Conservation (phyloP, 2,113 vertebrate species). For the Toxotes jaculatrix region DNA sequence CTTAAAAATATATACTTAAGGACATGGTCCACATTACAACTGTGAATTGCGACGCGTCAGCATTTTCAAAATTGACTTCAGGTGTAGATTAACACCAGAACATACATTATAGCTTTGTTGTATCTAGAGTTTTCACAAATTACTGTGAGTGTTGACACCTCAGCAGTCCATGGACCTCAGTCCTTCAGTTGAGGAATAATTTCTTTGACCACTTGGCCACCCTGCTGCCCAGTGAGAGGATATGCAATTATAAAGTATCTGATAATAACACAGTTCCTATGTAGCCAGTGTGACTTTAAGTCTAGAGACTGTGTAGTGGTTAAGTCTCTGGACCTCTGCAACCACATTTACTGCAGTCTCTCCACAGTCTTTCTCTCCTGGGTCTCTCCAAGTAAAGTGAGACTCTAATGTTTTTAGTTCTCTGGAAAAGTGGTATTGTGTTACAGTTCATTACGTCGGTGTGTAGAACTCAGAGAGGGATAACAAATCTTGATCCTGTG, state of each 20-base stretch:
- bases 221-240: constrained; percentile 16
- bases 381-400: constrained; percentile 34
- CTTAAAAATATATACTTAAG: background rate
- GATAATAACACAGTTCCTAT: constrained; percentile 52
- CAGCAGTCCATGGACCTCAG: background rate
- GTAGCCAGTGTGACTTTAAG: constrained; percentile 38
- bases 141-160: background rate
- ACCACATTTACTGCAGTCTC: constrained; percentile 43
- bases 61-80: background rate
- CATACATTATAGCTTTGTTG: background rate
- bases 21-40: too few relatives aligned
- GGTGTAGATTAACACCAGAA: background rate
- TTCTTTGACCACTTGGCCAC: constrained; percentile 19
- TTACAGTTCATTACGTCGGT: constrained; percentile 39
- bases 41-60: too few relatives aligned
- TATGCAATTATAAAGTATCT: constrained; percentile 25
- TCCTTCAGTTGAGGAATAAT: background rate
- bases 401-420: constrained; percentile 48
- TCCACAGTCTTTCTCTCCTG: constrained; percentile 26
- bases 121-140: background rate
- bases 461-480: constrained; percentile 26
- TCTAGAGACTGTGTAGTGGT: constrained; percentile 39
- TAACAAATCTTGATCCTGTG: constrained; percentile 44
- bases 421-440: constrained; percentile 41
- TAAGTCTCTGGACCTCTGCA: constrained; percentile 47